Base-by-base conservation (phyloP, 2,113 vertebrate species). In the Nicator chloris region DNA sequence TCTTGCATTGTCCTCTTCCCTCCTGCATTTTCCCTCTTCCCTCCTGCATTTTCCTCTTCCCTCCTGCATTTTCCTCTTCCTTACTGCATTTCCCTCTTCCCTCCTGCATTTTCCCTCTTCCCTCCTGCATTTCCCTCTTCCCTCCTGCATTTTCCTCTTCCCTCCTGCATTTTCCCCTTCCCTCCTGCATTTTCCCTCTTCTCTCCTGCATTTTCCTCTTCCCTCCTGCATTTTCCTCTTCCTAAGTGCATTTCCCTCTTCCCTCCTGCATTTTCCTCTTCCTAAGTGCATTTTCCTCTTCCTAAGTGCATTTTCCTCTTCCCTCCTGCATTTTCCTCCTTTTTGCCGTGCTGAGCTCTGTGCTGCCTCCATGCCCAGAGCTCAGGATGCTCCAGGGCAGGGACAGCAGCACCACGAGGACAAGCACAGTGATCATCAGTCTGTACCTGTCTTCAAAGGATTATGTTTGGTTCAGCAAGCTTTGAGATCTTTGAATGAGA, bases 401-500 rank as follows among this genome's bases (percentile, higher is more conserved):
- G 73, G 42, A 44, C 2, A 49, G 79, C 88, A 78, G 76, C 75
- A 23, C 27, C 71, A 49, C 4, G 16, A 2, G 28, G 40, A 73
- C 27, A 70, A 86, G 86, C 75, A 37, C 82, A 93, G 83, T 15
- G 60, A 84, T 95, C 94, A 94, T 88, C 86, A 93, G 86, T 51
- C 83, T 68, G 54, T 33, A 94, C 78, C 94, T 87, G 81, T 60
- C 83, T 86, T 95, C 95, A 95, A 59, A 86, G 90, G 90, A 96
- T 95, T 93, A 71, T 61, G 84, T 96, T 84, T 93, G 92, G 94
- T 87, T 97, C 96, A 95, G 94, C 87, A 91, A 92, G 90, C 96
- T 84, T 57, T 60, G 83, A 92, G 95, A 90, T 94, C 75, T 57
- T 20, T 91, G 94, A 96, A 97, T 90, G 95, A 95, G 78, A 88